A percentile compares a stretch with the other conserved stretches of the same genome.
Conservation (phyloP, 2,888 invertebrate species). For the Euzetes globulus region DNA sequence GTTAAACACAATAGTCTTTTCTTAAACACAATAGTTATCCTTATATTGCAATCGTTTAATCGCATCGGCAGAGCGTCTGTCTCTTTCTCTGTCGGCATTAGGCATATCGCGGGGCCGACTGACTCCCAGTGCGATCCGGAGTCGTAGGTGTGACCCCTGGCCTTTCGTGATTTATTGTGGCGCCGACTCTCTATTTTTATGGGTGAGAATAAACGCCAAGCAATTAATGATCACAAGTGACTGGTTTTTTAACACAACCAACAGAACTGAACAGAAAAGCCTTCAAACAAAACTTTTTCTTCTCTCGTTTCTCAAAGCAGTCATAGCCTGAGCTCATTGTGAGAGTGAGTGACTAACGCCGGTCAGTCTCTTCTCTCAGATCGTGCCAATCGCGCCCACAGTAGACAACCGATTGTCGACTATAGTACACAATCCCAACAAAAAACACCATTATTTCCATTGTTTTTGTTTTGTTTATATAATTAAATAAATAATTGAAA, state of each 20-base stretch:
- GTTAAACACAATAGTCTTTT: background rate
- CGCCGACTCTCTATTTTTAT: constrained; percentile 26
- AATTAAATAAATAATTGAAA: no score
- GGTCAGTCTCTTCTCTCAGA: background rate
- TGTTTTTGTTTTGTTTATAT: no score
- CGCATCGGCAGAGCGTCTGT: background rate
- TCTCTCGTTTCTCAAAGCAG: background rate
- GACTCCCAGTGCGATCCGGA: background rate
- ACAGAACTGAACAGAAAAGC: background rate
- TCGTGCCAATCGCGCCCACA: constrained; percentile 14
- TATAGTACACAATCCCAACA: no score
- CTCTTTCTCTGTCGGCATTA: constrained; percentile 5
- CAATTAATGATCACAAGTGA: constrained; percentile 22
- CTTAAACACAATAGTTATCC: background rate
- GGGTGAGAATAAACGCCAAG: constrained; percentile 22
- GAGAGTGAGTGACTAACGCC: background rate
- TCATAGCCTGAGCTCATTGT: background rate
- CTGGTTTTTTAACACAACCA: background rate
- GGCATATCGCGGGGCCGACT: constrained; percentile 5
- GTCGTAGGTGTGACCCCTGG: constrained; percentile 17
- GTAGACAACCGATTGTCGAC: background rate
- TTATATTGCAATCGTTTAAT: background rate
- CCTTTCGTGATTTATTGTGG: constrained; percentile 25
- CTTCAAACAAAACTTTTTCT: background rate
- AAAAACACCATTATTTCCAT: no score